Evolutionary conservation across 2,797 vertebrate species (phyloP).

Genomic region (Crenichthys baileyi): DNA sequence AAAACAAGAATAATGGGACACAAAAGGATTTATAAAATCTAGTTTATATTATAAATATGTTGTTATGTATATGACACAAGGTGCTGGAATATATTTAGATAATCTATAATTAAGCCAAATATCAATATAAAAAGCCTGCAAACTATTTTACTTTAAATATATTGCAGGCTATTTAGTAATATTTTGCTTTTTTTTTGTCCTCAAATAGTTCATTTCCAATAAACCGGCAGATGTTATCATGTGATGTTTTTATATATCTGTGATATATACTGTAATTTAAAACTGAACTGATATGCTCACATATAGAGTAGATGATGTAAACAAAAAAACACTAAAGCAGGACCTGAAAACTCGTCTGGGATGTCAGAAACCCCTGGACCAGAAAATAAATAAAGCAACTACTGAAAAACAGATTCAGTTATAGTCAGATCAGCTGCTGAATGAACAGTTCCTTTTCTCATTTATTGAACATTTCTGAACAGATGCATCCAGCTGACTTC

Average conservation of each 20-base stretch:
- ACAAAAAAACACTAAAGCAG: not conserved
- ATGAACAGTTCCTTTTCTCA: not conserved
- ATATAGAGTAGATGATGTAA: not conserved
- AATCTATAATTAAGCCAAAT: not conserved
- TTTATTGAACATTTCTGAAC: not conserved
- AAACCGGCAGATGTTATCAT: not conserved
- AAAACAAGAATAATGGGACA: not conserved
- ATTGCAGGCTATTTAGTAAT: not conserved
- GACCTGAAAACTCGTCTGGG: not conserved
- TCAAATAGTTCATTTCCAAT: not conserved
- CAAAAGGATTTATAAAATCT: not conserved
- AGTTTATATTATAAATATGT: not conserved
- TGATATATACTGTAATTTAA: not conserved
- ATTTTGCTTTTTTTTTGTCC: not conserved
- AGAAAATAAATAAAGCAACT: not conserved
- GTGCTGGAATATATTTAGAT: not conserved
- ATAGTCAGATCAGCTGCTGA: not conserved
- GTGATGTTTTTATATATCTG: not conserved
- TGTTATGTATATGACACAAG: not conserved
- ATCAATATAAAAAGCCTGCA: not conserved
- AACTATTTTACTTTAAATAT: not conserved
- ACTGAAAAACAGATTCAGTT: not conserved
- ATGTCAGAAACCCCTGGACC: not conserved
- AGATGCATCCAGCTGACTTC: not conserved
- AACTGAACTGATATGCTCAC: not conserved